A percentile compares a stretch with the other conserved stretches of the same genome.
Evolutionary conservation across 2,888 invertebrate species (phyloP).

Genomic region (Ormyrus pomaceus): DNA sequence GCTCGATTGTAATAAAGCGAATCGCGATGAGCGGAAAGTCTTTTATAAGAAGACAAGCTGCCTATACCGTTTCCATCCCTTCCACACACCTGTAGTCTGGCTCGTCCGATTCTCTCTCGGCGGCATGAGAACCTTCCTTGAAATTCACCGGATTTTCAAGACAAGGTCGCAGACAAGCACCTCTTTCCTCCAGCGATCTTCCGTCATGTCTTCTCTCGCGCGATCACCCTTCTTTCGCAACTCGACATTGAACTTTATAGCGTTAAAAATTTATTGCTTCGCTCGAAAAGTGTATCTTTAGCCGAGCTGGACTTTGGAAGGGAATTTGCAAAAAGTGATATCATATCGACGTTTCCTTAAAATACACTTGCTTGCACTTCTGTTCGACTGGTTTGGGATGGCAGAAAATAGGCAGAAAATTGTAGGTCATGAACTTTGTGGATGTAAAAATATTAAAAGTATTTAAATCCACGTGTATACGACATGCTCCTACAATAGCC

Average conservation of each 20-base stretch:
- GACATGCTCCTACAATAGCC: too few species aligned
- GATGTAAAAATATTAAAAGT: too few species aligned
- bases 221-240: not conserved
- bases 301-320: not conserved
- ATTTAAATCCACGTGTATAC: too few species aligned
- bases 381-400: too few species aligned
- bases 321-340: too few species aligned
- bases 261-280: not conserved
- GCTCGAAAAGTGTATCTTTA: not conserved
- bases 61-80: slow-evolving; percentile 21
- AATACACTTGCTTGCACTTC: too few species aligned
- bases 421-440: too few species aligned
- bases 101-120: not conserved
- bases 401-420: too few species aligned
- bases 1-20: slow-evolving; percentile 29
- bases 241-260: slow-evolving; percentile 18
- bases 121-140: slow-evolving; percentile 4
- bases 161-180: not conserved
- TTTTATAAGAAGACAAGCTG: slow-evolving; percentile 37
- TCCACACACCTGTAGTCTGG: slow-evolving; percentile 9
- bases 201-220: not conserved
- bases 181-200: not conserved
- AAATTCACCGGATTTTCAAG: not conserved
- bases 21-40: slow-evolving; percentile 15
- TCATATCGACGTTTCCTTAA: too few species aligned